Base-by-base conservation (phyloP, 1,140 invertebrate genomes). In the Ceratosolen solmsi region DNA sequence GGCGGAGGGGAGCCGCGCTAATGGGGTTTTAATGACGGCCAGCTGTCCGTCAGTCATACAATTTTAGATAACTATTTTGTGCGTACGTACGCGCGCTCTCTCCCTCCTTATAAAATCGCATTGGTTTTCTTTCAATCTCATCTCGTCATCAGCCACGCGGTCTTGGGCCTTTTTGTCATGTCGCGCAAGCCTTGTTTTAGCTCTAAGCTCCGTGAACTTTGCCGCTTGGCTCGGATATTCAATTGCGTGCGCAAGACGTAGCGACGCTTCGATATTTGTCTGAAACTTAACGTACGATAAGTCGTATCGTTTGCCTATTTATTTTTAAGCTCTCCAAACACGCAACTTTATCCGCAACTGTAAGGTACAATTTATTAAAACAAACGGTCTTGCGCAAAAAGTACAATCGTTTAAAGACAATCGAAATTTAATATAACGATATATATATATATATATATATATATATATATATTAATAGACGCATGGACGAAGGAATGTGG, bases 21-120 rank as follows among this genome's bases (percentile, higher is more conserved):
- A 78, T 78, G 76, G 76, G 76, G 60, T 78, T 78, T 76, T 76
- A 76, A 76, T 83, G 90, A 91, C 89, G 87, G 91, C 90, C 91
- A 92, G 91, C 91, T 91, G 91, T 90, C 89, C 89, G 89, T 92
- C 91, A 73, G 74, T 63, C 74, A 76, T 60, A 76, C 74, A 20
- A 30, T 76, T 76, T 76, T 76, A 76, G 58, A 76, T 56, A 76
- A 76, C 74, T 76, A 76, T 76, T 76, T 76, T 63, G 79, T 56
- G 63, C 58, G 77, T 75, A 83, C 58, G 27, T 33, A 30, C 17
- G 2, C 63, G n/a, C 27, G 4, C 76, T 68, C 60, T 0, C 60
- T 68, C 60, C 60, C 25, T 78, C 33, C 63, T 33, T 79, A 46
- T 60, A 46, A 79, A 71, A 79, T 79, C 65, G 77, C 77, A 79